Conservation (phyloP, 2,113 vertebrate species). For the Petrocephalus microphthalmus region DNA sequence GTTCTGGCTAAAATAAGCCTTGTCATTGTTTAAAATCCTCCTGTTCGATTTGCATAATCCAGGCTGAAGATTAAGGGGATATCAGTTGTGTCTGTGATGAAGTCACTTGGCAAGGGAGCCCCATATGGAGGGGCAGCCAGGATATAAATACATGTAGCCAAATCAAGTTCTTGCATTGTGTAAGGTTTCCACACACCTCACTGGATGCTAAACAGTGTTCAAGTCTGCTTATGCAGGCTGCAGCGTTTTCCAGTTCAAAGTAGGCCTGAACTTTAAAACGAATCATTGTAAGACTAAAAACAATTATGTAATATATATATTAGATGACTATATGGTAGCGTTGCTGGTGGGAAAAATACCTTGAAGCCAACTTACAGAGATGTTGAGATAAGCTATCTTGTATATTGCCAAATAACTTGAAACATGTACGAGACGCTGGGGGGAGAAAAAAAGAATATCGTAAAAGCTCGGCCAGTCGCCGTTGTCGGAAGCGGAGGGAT, state of each 20-base stretch:
- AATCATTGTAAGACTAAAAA: not conserved
- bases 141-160: conserved; percentile 58
- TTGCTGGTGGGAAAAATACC: conserved; percentile 34
- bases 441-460: conserved; percentile 44
- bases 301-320: conserved; percentile 6
- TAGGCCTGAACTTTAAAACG: not conserved
- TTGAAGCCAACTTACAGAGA: conserved; percentile 63
- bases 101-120: conserved; percentile 26
- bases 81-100: conserved; percentile 54
- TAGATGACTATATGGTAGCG: conserved; percentile 34
- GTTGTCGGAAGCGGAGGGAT: conserved; percentile 37
- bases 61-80: conserved; percentile 46
- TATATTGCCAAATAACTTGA: conserved; percentile 80
- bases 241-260: conserved; percentile 26
- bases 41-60: conserved; percentile 36
- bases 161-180: conserved; percentile 57
- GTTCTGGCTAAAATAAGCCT: conserved; percentile 4
- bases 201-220: conserved; percentile 73
- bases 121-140: conserved; percentile 8
- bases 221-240: conserved; percentile 48
- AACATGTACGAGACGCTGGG: conserved; percentile 67
- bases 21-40: conserved; percentile 32
- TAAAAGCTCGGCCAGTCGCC: conserved; percentile 47
- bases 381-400: conserved; percentile 72
- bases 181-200: conserved; percentile 60